A percentile compares a stretch with the other conserved stretches of the same genome.
Conservation (phyloP, 2,888 invertebrate genomes). For the Morpho helenor region DNA sequence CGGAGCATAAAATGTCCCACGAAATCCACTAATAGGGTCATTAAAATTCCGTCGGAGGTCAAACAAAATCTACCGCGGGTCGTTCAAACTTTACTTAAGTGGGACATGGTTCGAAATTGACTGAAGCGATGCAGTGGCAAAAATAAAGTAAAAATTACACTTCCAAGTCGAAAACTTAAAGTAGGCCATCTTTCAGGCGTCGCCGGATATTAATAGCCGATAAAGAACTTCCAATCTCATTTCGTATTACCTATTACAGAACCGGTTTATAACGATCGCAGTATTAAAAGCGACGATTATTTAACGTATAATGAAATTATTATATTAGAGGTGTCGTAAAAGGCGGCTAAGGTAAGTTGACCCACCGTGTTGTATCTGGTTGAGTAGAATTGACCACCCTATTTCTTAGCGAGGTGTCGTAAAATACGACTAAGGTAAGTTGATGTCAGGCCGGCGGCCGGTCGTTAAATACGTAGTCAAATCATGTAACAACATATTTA, state of each 20-base stretch:
- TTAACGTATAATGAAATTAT: neutral
- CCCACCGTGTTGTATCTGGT: no score
- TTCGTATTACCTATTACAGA: no score
- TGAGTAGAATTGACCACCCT: no score
- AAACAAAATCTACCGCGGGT: conserved; percentile 18
- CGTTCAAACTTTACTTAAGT: conserved; percentile 6
- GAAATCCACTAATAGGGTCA: conserved; percentile 19
- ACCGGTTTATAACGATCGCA: no score
- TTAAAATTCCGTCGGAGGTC: conserved; percentile 28
- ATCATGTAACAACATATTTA: no score
- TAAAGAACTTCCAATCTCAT: neutral
- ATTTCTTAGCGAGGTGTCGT: no score
- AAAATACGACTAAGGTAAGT: no score
- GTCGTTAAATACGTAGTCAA: no score
- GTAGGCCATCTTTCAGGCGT: conserved; percentile 12
- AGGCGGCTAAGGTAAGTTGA: no score
- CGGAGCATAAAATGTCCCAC: conserved; percentile 12
- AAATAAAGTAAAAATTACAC: conserved; percentile 7
- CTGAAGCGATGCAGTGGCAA: conserved; percentile 5
- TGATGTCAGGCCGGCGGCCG: no score
- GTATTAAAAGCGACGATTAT: neutral
- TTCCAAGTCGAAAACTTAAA: conserved; percentile 9
- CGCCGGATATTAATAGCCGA: conserved; percentile 13
- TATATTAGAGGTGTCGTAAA: no score
- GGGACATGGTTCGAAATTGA: conserved; percentile 5